Conservation (phyloP, 2,888 invertebrate genomes). For the Lithophane ornitopus region DNA sequence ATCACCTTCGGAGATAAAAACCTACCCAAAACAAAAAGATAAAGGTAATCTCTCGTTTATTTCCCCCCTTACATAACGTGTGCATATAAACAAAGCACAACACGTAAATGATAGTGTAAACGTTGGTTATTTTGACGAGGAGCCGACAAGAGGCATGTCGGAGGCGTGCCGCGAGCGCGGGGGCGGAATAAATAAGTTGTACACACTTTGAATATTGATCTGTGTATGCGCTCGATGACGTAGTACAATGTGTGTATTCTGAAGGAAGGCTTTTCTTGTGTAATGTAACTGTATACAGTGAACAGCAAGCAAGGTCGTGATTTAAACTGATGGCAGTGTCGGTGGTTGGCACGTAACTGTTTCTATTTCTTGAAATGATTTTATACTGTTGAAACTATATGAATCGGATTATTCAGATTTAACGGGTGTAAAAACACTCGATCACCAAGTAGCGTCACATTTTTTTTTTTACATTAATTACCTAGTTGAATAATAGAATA, state of each 20-base stretch:
- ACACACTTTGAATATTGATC: slow-evolving; percentile 69
- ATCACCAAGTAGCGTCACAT: neutral
- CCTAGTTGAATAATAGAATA: too few relatives aligned
- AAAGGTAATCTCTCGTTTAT: slow-evolving; percentile 19
- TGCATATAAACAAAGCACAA: slow-evolving; percentile 50
- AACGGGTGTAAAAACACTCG: neutral
- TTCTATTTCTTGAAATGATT: neutral
- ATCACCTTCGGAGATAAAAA: slow-evolving; percentile 12
- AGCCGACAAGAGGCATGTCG: slow-evolving; percentile 57
- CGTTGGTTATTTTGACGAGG: slow-evolving; percentile 68
- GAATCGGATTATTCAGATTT: neutral
- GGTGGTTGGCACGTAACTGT: neutral
- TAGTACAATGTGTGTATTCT: slow-evolving; percentile 16
- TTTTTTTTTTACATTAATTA: neutral
- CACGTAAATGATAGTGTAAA: slow-evolving; percentile 58
- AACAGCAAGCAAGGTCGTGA: neutral
- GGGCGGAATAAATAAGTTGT: slow-evolving; percentile 69
- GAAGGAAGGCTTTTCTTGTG: neutral
- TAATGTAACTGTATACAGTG: neutral
- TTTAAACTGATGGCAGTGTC: neutral
- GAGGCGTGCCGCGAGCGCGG: slow-evolving; percentile 59
- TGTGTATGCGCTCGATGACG: slow-evolving; percentile 45
- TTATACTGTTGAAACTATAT: neutral
- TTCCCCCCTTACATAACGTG: slow-evolving; percentile 18
- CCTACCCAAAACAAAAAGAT: slow-evolving; percentile 9